Conservation (phyloP, 2,888 invertebrate species). For the Cryptops parisi region DNA sequence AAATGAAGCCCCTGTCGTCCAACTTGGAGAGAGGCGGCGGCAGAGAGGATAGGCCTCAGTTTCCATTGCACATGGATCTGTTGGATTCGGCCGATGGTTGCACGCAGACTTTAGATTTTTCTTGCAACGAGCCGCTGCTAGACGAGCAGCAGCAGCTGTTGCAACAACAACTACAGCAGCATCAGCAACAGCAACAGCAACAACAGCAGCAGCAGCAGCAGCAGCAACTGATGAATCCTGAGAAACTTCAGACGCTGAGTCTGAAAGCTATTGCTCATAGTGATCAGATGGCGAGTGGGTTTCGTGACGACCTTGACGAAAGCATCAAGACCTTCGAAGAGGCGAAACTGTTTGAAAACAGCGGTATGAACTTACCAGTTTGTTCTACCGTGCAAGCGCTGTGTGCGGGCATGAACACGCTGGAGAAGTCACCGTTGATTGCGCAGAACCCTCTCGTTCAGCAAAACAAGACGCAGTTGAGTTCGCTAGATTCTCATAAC, state of each 20-base stretch:
- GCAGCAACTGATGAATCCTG: slow-evolving; percentile 23
- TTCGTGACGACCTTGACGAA: neutral
- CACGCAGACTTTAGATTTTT: too few species aligned
- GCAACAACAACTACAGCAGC: neutral
- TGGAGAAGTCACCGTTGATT: neutral
- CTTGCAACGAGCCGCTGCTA: slow-evolving; percentile 20
- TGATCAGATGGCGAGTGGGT: neutral
- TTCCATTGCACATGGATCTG: slow-evolving; percentile 3
- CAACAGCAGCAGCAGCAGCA: slow-evolving; percentile 5
- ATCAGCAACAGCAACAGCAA: neutral
- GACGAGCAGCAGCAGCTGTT: too few species aligned
- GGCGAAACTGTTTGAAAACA: neutral
- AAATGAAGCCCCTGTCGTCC: neutral
- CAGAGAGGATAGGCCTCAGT: neutral
- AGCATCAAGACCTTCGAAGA: neutral
- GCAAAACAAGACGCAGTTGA: neutral
- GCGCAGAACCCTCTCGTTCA: neutral
- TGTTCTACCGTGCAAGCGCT: neutral
- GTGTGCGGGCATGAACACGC: neutral
- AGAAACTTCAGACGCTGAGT: slow-evolving; percentile 23
- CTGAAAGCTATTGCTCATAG: slow-evolving; percentile 16
- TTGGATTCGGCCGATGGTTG: neutral
- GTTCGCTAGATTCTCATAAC: neutral
- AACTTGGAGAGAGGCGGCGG: neutral
- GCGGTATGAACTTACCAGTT: neutral